These are phyloP conservation scores for Arbacia lixula DNA, from an alignment of 53 echinoderm and acorn worm species.

Conservation along the genomic window DNA sequence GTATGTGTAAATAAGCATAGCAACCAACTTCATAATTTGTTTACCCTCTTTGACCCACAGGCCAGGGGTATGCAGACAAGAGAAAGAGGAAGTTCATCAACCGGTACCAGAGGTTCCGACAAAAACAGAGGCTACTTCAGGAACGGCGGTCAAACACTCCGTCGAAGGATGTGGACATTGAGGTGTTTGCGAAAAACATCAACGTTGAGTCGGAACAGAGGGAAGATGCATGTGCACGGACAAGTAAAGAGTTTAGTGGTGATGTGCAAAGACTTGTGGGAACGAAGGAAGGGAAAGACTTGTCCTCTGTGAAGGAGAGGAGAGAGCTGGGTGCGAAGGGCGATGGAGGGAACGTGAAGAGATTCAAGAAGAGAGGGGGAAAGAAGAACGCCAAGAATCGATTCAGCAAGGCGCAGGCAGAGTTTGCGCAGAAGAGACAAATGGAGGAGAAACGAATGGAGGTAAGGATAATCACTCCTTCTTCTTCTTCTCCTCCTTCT, in stretches of 20 bases:
- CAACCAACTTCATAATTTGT: too few relatives aligned
- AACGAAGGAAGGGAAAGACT: too few relatives aligned
- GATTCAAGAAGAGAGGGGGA: conserved; percentile 49
- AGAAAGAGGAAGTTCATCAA: conserved; percentile 81
- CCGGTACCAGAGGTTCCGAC: conserved; percentile 61
- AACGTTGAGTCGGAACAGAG: not conserved
- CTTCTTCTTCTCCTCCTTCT: too few relatives aligned
- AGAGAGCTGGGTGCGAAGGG: not conserved
- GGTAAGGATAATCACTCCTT: conserved; percentile 40
- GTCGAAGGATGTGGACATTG: conserved; percentile 6
- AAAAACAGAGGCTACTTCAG: conserved; percentile 63
- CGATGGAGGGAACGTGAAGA: not conserved
- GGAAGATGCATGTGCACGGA: not conserved
- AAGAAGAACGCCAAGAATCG: conserved; percentile 51
- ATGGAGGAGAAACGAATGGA: conserved; percentile 43
- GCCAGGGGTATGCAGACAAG: conserved; percentile 95
- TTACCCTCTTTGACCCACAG: too few relatives aligned
- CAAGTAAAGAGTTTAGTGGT: not conserved
- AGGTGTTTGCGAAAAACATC: not conserved
- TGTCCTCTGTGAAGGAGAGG: too few relatives aligned
- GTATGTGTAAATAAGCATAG: too few relatives aligned
- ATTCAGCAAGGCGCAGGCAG: conserved; percentile 59
- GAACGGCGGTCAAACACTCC: not conserved
- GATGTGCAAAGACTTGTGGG: too few relatives aligned
- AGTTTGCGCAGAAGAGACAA: conserved; percentile 30